Conservation (phyloP, 2,888 invertebrate genomes). For the Callyntrura guangdongensis region DNA sequence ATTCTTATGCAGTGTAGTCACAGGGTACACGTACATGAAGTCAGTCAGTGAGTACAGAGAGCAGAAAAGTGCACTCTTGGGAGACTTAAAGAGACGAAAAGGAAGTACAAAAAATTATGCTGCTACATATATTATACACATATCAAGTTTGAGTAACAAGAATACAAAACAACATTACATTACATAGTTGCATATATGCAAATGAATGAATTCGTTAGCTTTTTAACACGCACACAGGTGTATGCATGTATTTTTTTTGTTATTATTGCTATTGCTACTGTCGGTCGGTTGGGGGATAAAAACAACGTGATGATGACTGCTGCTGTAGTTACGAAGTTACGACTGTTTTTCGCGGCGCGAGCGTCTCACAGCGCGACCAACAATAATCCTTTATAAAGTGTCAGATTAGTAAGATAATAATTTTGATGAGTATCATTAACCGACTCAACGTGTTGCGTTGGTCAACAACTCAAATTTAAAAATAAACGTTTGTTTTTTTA, state of each 20-base stretch:
- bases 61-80: constrained; percentile 7
- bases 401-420: too few relatives aligned
- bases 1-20: constrained; percentile 47
- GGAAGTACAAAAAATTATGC: neutral
- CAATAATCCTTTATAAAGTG: too few relatives aligned
- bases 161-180: neutral
- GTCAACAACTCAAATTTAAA: too few relatives aligned
- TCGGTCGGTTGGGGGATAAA: too few relatives aligned
- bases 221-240: neutral
- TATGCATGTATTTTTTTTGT: too few relatives aligned
- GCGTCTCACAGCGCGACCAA: too few relatives aligned
- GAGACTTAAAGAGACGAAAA: constrained; percentile 32
- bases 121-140: neutral
- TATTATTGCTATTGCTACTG: too few relatives aligned
- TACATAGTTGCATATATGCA: neutral
- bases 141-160: neutral
- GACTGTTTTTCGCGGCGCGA: too few relatives aligned
- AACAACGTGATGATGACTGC: neutral
- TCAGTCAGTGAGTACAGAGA: constrained; percentile 30
- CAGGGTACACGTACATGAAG: constrained; percentile 50
- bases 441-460: too few relatives aligned
- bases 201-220: neutral
- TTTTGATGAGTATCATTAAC: too few relatives aligned
- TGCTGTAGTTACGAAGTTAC: too few relatives aligned
- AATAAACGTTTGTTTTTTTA: too few relatives aligned